Evolutionary conservation across 30 jellyfish, hydroid and myxozoan genomes (phyloP).

Genomic region (Turritopsis dohrnii): DNA sequence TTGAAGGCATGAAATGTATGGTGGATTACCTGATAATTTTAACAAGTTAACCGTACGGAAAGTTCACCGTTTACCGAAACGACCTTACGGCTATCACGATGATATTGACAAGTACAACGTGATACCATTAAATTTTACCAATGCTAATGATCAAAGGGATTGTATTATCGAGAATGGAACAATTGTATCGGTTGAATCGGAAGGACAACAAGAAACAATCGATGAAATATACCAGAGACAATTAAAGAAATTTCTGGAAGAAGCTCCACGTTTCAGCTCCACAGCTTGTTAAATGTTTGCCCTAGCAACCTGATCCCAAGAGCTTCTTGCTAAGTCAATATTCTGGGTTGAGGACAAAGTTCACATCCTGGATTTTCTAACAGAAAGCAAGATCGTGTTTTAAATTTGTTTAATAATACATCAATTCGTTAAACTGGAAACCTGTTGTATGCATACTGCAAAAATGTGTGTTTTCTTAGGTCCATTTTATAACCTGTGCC

Average conservation of each 20-base stretch:
- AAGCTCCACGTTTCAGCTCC: not conserved
- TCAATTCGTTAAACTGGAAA: too few relatives aligned
- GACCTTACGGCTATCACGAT: not conserved
- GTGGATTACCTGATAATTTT: not conserved
- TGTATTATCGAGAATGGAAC: not conserved
- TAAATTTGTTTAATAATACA: too few relatives aligned
- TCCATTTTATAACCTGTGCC: too few relatives aligned
- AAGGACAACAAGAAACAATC: not conserved
- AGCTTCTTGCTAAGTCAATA: not conserved
- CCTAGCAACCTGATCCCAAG: too few relatives aligned
- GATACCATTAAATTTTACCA: not conserved
- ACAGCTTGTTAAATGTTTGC: not conserved
- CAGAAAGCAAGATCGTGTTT: too few relatives aligned
- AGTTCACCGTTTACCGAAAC: not conserved
- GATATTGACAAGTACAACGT: not conserved
- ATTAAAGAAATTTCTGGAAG: not conserved
- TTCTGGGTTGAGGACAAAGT: too few relatives aligned
- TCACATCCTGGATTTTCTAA: too few relatives aligned
- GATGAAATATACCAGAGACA: not conserved
- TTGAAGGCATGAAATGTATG: not conserved
- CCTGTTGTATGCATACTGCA: too few relatives aligned
- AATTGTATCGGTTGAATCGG: not conserved
- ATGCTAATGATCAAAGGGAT: not conserved
- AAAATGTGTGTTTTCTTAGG: too few relatives aligned
- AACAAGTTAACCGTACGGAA: not conserved